Evolutionary conservation across 1,140 invertebrate species (phyloP), one percentile per base, ranked within the genome.

Genomic region (Drosophila quadrilineata): DNA sequence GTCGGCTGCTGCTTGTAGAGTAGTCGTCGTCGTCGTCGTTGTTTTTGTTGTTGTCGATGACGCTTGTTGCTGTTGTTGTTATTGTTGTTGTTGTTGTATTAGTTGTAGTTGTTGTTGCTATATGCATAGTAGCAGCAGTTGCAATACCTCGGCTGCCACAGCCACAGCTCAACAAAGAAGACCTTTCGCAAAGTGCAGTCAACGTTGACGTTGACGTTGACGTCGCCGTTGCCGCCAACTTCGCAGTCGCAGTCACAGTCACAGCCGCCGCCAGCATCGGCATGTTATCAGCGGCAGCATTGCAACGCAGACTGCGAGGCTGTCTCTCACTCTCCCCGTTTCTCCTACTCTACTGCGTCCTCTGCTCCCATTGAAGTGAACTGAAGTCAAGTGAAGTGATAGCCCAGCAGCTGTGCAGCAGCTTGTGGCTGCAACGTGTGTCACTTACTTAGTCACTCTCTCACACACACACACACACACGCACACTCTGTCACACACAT

Each of bases 111-210:
- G 68, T 43, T 66, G 62, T 68, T 76, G 65, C 58, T 75, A 74
- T 85, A 84, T 84, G 79, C 79, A 85, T 85, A 77, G 74, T 84
- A 46, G 68, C 46, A 59, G 19, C 36, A 56, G 58, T 14, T 17
- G 36, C 17, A 46, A 24, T 35, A 28, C 5, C 24, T 65, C 72
- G 76, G 71, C 76, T 72, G 76, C 76, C 75, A 74, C 56, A 62
- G 57, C 69, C 64, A 58, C 65, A 66, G 70, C 38, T 36, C 79
- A 84, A 84, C 77, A 84, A 84, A 84, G 79, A 85, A 84, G 79
- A 84, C 77, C 77, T 84, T 84, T 84, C 67, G 66, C 74, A 71
- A 59, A n/a, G n/a, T 17, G 31, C 60, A 43, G 36, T 21, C 16
- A 40, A 10, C 10, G 35, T 6, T 22, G 45, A 24, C 28, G 9